These are phyloP conservation scores for Clunio marinus DNA, from an alignment of 2,888 invertebrate genomes.

Conservation along the genomic window DNA sequence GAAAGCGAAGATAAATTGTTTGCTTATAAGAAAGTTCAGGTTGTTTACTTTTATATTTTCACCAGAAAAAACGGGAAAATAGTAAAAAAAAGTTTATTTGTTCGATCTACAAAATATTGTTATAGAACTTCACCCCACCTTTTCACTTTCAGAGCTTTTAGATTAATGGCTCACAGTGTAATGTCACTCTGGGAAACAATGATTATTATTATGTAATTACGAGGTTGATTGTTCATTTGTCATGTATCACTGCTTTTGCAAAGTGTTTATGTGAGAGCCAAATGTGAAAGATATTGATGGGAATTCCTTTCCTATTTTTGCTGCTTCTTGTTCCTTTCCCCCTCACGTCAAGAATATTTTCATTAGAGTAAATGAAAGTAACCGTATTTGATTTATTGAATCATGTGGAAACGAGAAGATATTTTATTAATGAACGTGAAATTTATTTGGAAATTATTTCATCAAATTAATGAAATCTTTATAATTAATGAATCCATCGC, in stretches of 20 bases:
- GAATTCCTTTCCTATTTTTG: background rate
- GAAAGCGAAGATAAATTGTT: slow-evolving; percentile 34
- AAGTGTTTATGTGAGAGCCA: background rate
- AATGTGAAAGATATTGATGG: background rate
- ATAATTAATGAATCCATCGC: slow-evolving; percentile 86
- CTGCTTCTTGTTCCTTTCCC: background rate
- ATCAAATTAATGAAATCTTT: slow-evolving; percentile 43
- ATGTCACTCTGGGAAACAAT: slow-evolving; percentile 20
- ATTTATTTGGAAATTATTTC: slow-evolving; percentile 26
- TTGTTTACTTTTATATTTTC: slow-evolving; percentile 30
- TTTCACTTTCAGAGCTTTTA: background rate
- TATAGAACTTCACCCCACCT: slow-evolving; percentile 14
- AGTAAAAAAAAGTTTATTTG: background rate
- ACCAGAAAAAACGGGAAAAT: background rate
- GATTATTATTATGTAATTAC: slow-evolving; percentile 37
- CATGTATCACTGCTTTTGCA: slow-evolving; percentile 2
- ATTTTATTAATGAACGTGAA: slow-evolving; percentile 1
- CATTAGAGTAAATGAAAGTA: background rate
- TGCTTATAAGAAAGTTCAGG: slow-evolving; percentile 29
- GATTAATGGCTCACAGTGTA: slow-evolving; percentile 19
- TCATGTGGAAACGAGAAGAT: background rate
- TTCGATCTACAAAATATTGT: slow-evolving; percentile 2
- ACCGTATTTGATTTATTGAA: slow-evolving; percentile 2
- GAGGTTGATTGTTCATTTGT: slow-evolving; percentile 37
- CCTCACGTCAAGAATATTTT: too few species aligned